phyloP scores from a whole-genome alignment of 2,113 vertebrate genomes.

The mouse (Mus musculus) region DNA sequence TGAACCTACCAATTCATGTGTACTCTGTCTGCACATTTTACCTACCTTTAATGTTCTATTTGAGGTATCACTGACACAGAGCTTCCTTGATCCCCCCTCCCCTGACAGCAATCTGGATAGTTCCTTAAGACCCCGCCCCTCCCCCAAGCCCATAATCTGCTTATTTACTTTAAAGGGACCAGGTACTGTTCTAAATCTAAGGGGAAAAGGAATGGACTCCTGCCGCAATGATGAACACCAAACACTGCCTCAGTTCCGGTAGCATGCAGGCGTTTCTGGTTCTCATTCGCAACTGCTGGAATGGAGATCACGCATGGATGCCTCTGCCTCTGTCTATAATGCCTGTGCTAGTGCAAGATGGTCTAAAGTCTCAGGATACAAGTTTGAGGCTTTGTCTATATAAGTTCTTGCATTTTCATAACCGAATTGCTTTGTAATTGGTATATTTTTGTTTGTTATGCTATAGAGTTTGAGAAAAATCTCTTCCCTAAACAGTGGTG shows the following conservation, averaged over 20 bases:
- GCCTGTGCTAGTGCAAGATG: neutral
- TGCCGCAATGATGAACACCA: neutral
- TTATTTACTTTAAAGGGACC: neutral
- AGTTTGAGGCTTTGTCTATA: neutral
- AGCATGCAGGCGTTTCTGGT: neutral
- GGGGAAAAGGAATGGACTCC: neutral
- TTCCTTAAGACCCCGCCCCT: neutral
- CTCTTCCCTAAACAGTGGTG: neutral
- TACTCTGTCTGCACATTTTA: neutral
- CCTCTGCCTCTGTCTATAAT: neutral
- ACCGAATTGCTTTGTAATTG: neutral
- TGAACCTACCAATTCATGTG: neutral
- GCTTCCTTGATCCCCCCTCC: neutral
- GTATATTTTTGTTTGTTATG: neutral
- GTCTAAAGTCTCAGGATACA: neutral
- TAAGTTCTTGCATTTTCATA: neutral
- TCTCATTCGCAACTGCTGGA: neutral
- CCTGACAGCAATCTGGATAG: neutral
- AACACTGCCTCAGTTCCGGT: neutral
- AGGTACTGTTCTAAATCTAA: neutral
- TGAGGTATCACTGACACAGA: neutral
- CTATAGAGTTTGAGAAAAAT: neutral
- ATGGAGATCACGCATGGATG: neutral
- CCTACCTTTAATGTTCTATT: constrained; percentile 1
- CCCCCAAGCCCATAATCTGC: neutral